phyloP scores from a whole-genome alignment of 2,888 invertebrate species.

The Lamellibrachia columna region DNA sequence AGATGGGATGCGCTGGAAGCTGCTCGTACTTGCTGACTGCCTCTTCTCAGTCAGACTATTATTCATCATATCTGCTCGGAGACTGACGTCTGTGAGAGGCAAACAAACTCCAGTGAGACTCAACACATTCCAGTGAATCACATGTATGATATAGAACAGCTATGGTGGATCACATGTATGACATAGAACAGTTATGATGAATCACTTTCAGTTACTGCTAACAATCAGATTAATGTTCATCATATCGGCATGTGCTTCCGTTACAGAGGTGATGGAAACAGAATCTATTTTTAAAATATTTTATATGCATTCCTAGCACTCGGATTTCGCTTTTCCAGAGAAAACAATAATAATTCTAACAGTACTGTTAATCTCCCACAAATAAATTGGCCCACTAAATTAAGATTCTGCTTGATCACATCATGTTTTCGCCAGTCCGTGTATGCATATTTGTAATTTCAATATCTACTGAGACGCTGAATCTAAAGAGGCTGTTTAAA shows the following conservation, averaged over 20 bases:
- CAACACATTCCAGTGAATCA: background rate
- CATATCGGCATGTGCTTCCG: background rate
- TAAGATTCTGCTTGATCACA: background rate
- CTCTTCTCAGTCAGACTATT: conserved; percentile 10
- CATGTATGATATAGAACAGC: background rate
- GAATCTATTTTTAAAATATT: background rate
- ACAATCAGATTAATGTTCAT: conserved; percentile 8
- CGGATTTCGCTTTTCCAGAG: background rate
- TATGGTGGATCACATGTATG: background rate
- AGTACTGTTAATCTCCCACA: background rate
- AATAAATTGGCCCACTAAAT: background rate
- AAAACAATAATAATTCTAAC: too few species aligned
- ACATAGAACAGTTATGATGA: background rate
- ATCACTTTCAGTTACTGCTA: background rate
- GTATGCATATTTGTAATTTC: too few species aligned
- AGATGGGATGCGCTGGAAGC: conserved; percentile 37
- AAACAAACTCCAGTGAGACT: background rate
- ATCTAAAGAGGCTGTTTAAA: too few species aligned
- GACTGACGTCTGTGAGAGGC: background rate
- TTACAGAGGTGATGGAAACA: background rate
- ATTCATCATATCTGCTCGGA: conserved; percentile 16
- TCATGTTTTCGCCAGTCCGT: background rate
- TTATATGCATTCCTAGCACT: conserved; percentile 4
- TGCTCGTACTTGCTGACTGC: background rate
- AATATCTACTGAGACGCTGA: too few species aligned